Conservation (phyloP, 2,113 vertebrate species). For the Gobio gobio region DNA sequence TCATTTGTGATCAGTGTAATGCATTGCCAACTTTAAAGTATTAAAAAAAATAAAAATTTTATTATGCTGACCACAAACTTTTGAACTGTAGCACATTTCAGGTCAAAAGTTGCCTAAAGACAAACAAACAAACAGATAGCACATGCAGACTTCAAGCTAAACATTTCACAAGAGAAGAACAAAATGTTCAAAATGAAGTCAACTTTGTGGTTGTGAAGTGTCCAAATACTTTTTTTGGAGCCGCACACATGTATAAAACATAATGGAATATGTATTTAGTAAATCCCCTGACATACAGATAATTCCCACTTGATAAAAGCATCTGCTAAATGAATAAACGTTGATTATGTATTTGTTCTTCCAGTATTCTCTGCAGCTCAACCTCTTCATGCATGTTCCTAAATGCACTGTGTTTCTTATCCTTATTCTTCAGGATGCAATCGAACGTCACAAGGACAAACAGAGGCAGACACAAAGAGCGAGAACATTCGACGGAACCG, state of each 20-base stretch:
- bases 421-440: neutral
- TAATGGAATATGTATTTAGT: neutral
- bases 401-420: neutral
- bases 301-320: neutral
- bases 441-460: conserved; percentile 26
- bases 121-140: neutral
- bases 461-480: neutral
- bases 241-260: neutral
- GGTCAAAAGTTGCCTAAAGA: neutral
- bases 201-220: neutral
- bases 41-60: too few relatives aligned
- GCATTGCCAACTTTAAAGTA: too few relatives aligned
- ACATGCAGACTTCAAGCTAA: too few relatives aligned
- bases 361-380: neutral
- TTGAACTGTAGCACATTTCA: neutral
- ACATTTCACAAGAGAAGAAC: too few relatives aligned
- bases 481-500: conserved; percentile 23
- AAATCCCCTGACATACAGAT: neutral
- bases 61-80: neutral
- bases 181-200: neutral
- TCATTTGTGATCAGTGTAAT: too few relatives aligned
- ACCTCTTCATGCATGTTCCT: neutral
- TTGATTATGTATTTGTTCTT: neutral
- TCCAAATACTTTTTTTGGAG: neutral
- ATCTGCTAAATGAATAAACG: neutral